A percentile compares a stretch with the other conserved stretches of the same genome.
Conservation (phyloP, 2,888 invertebrate genomes). For the Bedellia somnulentella region DNA sequence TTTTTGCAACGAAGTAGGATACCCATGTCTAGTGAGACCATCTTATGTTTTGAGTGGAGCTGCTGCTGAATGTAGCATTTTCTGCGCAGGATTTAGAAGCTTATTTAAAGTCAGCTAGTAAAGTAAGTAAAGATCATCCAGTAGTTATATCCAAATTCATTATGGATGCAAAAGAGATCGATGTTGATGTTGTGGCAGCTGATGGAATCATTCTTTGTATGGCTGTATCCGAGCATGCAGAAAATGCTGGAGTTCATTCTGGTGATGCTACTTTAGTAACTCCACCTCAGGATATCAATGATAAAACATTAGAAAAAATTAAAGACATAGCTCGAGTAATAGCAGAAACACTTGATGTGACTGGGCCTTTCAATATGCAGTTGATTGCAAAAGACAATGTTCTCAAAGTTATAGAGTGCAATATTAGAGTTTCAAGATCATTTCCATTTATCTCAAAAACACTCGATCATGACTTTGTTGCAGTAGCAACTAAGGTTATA, state of each 20-base stretch:
- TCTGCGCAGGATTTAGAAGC: slow-evolving; percentile 88
- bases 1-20: slow-evolving; percentile 94
- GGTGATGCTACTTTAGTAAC: slow-evolving; percentile 98
- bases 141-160: slow-evolving; percentile 99
- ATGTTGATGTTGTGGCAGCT: slow-evolving; percentile 96
- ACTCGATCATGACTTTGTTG: slow-evolving; percentile 95
- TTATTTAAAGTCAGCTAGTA: slow-evolving; percentile 90
- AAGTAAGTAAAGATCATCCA: slow-evolving; percentile 94
- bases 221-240: slow-evolving; percentile 97
- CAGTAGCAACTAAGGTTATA: slow-evolving; percentile 93
- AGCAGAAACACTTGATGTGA: slow-evolving; percentile 87
- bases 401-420: slow-evolving; percentile 98
- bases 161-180: slow-evolving; percentile 96
- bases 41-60: slow-evolving; percentile 99
- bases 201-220: slow-evolving; percentile 94
- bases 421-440: slow-evolving; percentile 94
- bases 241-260: slow-evolving; percentile 98
- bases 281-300: slow-evolving; percentile 96
- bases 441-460: slow-evolving; percentile 99
- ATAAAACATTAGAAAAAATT: slow-evolving; percentile 88
- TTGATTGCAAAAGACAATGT: slow-evolving; percentile 95
- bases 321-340: slow-evolving; percentile 86
- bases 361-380: slow-evolving; percentile 99
- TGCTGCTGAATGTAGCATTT: slow-evolving; percentile 98
- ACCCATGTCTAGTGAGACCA: slow-evolving; percentile 95